phyloP scores from a whole-genome alignment of 2,888 invertebrate species.

The Meliscaeva auricollis region DNA sequence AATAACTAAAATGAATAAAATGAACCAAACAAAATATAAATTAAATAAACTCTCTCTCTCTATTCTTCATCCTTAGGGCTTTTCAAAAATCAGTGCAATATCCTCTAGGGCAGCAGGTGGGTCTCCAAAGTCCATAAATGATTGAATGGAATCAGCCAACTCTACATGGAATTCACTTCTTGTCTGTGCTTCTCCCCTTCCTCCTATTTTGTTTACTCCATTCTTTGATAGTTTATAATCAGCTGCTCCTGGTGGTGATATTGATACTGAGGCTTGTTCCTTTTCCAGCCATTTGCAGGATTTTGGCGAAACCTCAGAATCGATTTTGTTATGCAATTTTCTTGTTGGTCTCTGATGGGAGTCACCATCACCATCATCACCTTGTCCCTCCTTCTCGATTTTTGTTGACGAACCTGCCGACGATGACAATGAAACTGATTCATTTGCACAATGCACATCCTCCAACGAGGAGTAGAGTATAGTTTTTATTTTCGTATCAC shows the following conservation, averaged over 20 bases:
- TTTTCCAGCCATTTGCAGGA: constrained; percentile 17
- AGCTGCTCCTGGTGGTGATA: not conserved
- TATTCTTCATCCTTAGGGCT: not conserved
- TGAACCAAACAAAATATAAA: not conserved
- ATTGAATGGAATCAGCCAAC: not conserved
- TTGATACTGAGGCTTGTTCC: not conserved
- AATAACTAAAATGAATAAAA: not conserved
- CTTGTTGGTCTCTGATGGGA: constrained; percentile 7
- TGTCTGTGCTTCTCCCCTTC: not conserved
- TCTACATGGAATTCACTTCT: constrained; percentile 4
- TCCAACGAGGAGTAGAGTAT: not conserved
- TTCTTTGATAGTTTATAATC: not conserved
- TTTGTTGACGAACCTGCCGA: constrained; percentile 1
- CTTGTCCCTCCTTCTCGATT: not conserved
- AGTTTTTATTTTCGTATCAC: constrained; percentile 67
- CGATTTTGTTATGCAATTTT: constrained; percentile 38
- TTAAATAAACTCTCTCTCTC: not conserved
- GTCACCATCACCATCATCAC: constrained; percentile 1
- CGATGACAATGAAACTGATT: constrained; percentile 35
- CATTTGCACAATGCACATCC: constrained; percentile 7
- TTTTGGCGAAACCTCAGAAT: constrained; percentile 18
- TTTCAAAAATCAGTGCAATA: constrained; percentile 36
- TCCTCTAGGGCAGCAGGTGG: constrained; percentile 35
- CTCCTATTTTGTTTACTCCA: not conserved
- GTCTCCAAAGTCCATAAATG: constrained; percentile 37